Conservation (phyloP, 2,113 vertebrate genomes). For the Xenopus borealis region DNA sequence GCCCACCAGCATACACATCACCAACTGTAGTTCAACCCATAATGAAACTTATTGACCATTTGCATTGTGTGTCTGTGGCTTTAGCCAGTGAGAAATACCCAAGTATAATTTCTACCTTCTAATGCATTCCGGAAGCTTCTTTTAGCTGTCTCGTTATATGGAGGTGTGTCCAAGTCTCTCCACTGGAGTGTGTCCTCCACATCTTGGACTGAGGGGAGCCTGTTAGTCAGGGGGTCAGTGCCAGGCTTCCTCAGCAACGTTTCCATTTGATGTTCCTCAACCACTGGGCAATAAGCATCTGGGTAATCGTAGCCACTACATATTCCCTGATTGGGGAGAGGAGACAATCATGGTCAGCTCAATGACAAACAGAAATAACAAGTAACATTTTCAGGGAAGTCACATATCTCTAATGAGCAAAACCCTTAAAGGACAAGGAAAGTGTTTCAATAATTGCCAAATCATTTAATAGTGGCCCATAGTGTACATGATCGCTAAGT, state of each 20-base stretch:
- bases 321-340: constrained; percentile 7
- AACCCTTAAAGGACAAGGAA: too few relatives aligned
- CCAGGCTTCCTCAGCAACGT: constrained; percentile 17
- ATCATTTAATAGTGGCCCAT: too few relatives aligned
- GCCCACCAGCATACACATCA: not conserved
- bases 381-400: too few relatives aligned
- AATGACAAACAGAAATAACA: too few relatives aligned
- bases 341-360: too few relatives aligned
- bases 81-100: too few relatives aligned
- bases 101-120: constrained; percentile 4
- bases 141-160: not conserved
- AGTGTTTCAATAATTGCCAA: too few relatives aligned
- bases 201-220: constrained; percentile 5
- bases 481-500: too few relatives aligned
- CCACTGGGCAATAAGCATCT: constrained; percentile 11
- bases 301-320: constrained; percentile 20
- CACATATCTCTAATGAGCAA: too few relatives aligned
- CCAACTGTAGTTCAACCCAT: not conserved
- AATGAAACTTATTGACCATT: not conserved
- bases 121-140: constrained; percentile 29
- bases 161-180: constrained; percentile 2
- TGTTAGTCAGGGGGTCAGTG: not conserved
- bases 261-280: constrained; percentile 21
- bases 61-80: not conserved
- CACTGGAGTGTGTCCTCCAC: constrained; percentile 17